phyloP scores from a whole-genome alignment of 1,140 invertebrate genomes.

The Yoshiicerus persimilis region DNA sequence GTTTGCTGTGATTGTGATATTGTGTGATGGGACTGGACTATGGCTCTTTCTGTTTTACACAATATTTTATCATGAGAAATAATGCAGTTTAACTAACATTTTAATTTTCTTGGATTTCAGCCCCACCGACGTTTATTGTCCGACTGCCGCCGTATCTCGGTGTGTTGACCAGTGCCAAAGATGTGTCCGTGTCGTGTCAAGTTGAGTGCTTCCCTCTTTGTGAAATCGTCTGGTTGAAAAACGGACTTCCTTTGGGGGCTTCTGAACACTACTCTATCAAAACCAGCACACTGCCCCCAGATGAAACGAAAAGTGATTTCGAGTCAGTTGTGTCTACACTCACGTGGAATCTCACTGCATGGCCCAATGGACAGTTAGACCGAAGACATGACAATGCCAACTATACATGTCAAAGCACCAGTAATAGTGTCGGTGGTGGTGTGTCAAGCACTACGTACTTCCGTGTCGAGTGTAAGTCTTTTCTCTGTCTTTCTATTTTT shows the following conservation, averaged over 20 bases:
- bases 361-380: constrained; percentile 75
- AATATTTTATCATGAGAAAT: not conserved
- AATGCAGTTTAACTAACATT: not conserved
- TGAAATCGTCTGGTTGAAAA: constrained; percentile 78
- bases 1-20: not conserved
- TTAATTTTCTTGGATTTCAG: constrained; percentile 58
- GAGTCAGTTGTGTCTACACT: constrained; percentile 81
- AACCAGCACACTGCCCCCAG: constrained; percentile 65
- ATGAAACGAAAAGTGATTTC: constrained; percentile 77
- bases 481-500: not conserved
- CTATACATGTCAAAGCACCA: constrained; percentile 78
- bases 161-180: constrained; percentile 69
- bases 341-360: constrained; percentile 77
- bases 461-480: constrained; percentile 80
- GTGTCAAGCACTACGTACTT: constrained; percentile 79
- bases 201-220: constrained; percentile 74
- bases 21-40: too few species aligned
- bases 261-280: constrained; percentile 69
- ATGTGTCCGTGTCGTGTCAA: constrained; percentile 78
- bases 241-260: constrained; percentile 59
- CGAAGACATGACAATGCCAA: constrained; percentile 73
- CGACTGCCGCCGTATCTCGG: constrained; percentile 77
- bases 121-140: constrained; percentile 81
- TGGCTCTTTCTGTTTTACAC: too few species aligned
- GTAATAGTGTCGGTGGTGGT: constrained; percentile 62